Percentiles rank a stretch among this genome's conserved stretches.
Evolutionary conservation across 2,113 vertebrate species (phyloP).

Genomic region (Chiloscyllium plagiosum): DNA sequence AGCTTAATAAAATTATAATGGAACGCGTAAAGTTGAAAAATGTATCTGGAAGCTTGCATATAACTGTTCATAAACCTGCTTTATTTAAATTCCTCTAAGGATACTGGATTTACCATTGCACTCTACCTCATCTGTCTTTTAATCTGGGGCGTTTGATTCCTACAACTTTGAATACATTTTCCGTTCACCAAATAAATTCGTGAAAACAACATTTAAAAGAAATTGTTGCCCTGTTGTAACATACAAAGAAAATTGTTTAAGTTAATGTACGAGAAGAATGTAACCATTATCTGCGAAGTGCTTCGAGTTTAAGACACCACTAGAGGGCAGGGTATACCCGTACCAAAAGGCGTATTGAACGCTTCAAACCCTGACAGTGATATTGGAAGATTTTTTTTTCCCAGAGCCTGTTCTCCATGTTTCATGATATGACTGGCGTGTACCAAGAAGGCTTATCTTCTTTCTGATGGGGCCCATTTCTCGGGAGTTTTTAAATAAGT

Average conservation of each 20-base stretch:
- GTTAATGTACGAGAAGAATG: background rate
- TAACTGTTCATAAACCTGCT: background rate
- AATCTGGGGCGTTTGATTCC: background rate
- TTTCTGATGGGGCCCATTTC: background rate
- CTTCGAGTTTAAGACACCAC: background rate
- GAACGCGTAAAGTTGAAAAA: background rate
- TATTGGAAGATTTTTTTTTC: background rate
- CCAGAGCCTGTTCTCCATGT: background rate
- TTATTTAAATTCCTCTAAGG: background rate
- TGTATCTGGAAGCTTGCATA: background rate
- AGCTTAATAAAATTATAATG: too few relatives aligned
- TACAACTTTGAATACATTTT: background rate
- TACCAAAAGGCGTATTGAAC: background rate
- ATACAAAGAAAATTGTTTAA: background rate
- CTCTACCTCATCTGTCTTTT: too few relatives aligned
- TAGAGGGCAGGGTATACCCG: background rate
- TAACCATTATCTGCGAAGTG: background rate
- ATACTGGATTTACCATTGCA: background rate
- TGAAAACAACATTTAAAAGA: background rate
- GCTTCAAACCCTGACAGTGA: background rate
- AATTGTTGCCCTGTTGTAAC: background rate
- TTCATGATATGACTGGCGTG: background rate
- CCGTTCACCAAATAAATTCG: background rate
- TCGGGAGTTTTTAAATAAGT: background rate
- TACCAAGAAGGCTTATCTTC: background rate